These are phyloP conservation scores for Agriopis leucophaearia DNA, from an alignment of 2,888 invertebrate genomes.

Conservation along the genomic window DNA sequence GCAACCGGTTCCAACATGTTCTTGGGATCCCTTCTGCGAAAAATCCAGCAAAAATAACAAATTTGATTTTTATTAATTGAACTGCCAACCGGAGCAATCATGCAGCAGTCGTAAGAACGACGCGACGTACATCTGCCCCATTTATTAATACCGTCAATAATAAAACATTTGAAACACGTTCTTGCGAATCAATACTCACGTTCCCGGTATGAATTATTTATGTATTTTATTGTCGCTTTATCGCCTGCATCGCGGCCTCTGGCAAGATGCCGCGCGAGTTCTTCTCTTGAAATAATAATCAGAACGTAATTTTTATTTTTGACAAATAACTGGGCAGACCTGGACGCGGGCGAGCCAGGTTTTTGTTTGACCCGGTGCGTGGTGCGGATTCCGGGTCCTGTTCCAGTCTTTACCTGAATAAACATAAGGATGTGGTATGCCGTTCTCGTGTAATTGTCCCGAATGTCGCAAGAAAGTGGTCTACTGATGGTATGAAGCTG, in stretches of 20 bases:
- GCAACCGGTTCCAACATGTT: conserved; percentile 10
- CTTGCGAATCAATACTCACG: conserved; percentile 82
- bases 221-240: conserved; percentile 84
- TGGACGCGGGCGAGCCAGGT: conserved; percentile 61
- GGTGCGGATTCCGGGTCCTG: conserved; percentile 58
- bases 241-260: conserved; percentile 74
- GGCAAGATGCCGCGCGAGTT: conserved; percentile 61
- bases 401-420: conserved; percentile 58
- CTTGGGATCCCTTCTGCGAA: conserved; percentile 25
- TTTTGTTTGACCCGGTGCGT: conserved; percentile 64
- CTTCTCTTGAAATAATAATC: conserved; percentile 78
- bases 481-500: background rate
- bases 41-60: conserved; percentile 58
- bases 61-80: conserved; percentile 79
- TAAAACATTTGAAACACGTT: conserved; percentile 86
- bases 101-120: conserved; percentile 61
- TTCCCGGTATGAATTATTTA: conserved; percentile 81
- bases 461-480: conserved; percentile 43
- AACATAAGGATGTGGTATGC: conserved; percentile 65
- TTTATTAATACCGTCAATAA: conserved; percentile 79
- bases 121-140: conserved; percentile 76
- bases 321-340: conserved; percentile 81
- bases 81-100: conserved; percentile 68
- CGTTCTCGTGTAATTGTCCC: conserved; percentile 64
- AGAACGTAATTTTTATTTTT: conserved; percentile 83